phyloP scores from a whole-genome alignment of 1,140 invertebrate species.

The Brachionus sp. region DNA sequence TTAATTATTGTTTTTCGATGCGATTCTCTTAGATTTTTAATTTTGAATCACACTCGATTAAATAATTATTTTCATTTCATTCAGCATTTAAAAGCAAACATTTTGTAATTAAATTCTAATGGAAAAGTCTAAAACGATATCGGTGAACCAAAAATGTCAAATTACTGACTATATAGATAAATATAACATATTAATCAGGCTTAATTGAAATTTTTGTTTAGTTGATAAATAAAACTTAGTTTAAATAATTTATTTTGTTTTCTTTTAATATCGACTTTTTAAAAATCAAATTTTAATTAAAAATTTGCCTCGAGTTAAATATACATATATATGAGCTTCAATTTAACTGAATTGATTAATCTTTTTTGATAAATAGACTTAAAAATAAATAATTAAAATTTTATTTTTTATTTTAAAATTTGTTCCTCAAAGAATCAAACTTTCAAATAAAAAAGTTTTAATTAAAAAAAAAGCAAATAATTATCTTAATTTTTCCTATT shows the following conservation, averaged over 20 bases:
- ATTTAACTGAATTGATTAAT: neutral
- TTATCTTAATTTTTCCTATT: neutral
- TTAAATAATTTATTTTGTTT: slow-evolving; percentile 1
- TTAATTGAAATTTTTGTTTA: neutral
- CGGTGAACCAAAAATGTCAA: neutral
- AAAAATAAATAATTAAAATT: neutral
- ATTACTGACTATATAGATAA: neutral
- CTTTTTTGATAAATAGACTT: neutral
- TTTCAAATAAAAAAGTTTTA: neutral
- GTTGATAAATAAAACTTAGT: neutral
- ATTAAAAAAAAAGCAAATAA: neutral
- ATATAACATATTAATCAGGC: neutral
- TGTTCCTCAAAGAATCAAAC: neutral
- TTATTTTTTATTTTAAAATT: neutral
- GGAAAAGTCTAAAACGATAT: neutral
- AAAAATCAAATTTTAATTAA: neutral
- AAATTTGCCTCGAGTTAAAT: neutral
- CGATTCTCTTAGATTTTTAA: too few relatives aligned
- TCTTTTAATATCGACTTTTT: neutral
- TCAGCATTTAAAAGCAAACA: too few relatives aligned
- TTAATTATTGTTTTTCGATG: too few relatives aligned
- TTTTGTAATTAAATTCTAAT: neutral
- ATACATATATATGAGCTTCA: neutral
- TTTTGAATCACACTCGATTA: too few relatives aligned
- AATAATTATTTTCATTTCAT: too few relatives aligned